Percentiles rank a stretch among this genome's conserved stretches.
These are phyloP conservation scores for Struthidea cinerea DNA, from an alignment of 2,113 vertebrate genomes.

Conservation along the genomic window DNA sequence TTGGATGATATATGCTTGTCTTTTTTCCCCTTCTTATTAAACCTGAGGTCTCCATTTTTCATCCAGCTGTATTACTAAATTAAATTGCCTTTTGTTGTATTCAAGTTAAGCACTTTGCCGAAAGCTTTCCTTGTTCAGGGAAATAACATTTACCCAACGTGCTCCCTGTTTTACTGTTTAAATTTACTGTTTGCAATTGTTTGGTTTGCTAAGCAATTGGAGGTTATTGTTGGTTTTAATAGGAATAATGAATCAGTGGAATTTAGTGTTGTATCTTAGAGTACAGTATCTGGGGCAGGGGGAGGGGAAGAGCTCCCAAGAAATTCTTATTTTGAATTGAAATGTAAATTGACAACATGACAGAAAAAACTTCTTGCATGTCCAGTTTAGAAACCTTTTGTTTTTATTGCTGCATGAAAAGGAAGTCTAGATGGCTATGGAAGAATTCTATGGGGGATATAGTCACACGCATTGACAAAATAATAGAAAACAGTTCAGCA, in stretches of 20 bases:
- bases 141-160: constrained; percentile 75
- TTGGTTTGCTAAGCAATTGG: constrained; percentile 70
- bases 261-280: constrained; percentile 62
- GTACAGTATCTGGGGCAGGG: neutral
- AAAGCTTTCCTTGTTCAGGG: constrained; percentile 74
- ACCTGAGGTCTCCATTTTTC: constrained; percentile 83
- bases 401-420: neutral
- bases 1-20: constrained; percentile 83
- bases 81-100: constrained; percentile 84
- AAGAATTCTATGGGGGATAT: neutral
- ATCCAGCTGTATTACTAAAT: constrained; percentile 82
- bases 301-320: neutral
- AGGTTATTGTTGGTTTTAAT: constrained; percentile 77
- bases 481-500: neutral
- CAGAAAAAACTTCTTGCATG: neutral
- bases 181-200: constrained; percentile 74
- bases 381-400: neutral
- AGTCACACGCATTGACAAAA: neutral
- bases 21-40: constrained; percentile 79
- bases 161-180: constrained; percentile 65
- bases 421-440: neutral
- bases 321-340: constrained; percentile 45
- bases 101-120: constrained; percentile 76
- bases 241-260: constrained; percentile 78
- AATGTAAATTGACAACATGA: constrained; percentile 45